phyloP scores from a whole-genome alignment of 2,797 vertebrate species.

The Xiphorhynchus erythropygius region DNA sequence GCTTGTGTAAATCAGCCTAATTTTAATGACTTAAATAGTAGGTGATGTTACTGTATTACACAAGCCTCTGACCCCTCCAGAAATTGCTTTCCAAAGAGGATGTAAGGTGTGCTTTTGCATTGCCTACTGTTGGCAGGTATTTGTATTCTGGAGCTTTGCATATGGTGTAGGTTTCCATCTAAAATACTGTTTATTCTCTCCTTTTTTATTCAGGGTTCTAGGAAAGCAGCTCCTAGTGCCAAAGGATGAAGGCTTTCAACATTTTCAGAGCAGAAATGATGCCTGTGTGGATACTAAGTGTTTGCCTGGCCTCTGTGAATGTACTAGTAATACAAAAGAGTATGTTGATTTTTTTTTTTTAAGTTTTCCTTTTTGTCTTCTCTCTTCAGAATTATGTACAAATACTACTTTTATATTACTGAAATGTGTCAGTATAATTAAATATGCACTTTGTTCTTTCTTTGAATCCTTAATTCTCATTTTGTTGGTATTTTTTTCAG shows the following conservation, averaged over 20 bases:
- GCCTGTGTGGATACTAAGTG: neutral
- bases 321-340: constrained; percentile 66
- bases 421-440: neutral
- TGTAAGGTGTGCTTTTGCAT: neutral
- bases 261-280: constrained; percentile 68
- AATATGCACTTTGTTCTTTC: neutral
- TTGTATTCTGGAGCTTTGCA: neutral
- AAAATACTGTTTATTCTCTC: neutral
- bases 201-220: constrained; percentile 74
- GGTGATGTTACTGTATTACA: neutral
- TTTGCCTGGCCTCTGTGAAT: constrained; percentile 22
- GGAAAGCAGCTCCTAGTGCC: constrained; percentile 80
- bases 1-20: neutral
- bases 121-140: neutral
- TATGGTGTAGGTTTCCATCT: neutral
- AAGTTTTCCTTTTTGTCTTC: neutral
- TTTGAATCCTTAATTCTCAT: neutral
- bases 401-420: neutral
- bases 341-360: constrained; percentile 60
- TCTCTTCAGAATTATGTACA: neutral
- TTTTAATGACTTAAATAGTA: neutral
- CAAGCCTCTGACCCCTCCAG: neutral
- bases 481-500: constrained; percentile 52
- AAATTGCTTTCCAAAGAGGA: neutral
- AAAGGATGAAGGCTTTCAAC: constrained; percentile 81